These are phyloP conservation scores for Merluccius polli DNA, from an alignment of 2,797 vertebrate species.

Conservation along the genomic window DNA sequence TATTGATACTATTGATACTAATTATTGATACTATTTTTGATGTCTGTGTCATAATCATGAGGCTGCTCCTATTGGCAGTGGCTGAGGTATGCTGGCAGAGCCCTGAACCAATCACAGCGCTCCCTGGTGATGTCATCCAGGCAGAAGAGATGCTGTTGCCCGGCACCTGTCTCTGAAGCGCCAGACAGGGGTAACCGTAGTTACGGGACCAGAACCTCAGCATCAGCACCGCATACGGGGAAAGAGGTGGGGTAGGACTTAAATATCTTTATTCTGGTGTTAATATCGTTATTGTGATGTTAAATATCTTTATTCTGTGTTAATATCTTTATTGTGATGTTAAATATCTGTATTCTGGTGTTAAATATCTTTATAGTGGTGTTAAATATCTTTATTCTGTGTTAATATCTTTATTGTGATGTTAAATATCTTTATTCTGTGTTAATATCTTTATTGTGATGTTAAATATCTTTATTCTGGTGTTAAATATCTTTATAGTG, in stretches of 20 bases:
- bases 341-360: neutral
- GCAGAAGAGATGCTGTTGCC: slow-evolving; percentile 69
- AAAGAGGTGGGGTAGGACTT: neutral
- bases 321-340: no score
- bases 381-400: neutral
- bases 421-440: neutral
- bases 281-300: neutral
- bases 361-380: neutral
- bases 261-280: neutral
- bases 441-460: no score
- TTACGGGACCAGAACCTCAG: slow-evolving; percentile 35
- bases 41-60: neutral
- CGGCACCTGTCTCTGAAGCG: slow-evolving; percentile 59
- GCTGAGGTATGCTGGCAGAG: slow-evolving; percentile 56
- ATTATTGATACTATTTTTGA: neutral
- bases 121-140: slow-evolving; percentile 69
- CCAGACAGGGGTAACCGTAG: slow-evolving; percentile 56
- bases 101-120: slow-evolving; percentile 52
- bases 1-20: neutral
- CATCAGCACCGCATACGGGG: neutral
- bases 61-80: neutral
- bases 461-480: neutral
- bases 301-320: neutral
- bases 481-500: neutral
- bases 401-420: no score